Base-by-base conservation (phyloP, 2,888 invertebrate genomes). In the Tupiocoris notatus region DNA sequence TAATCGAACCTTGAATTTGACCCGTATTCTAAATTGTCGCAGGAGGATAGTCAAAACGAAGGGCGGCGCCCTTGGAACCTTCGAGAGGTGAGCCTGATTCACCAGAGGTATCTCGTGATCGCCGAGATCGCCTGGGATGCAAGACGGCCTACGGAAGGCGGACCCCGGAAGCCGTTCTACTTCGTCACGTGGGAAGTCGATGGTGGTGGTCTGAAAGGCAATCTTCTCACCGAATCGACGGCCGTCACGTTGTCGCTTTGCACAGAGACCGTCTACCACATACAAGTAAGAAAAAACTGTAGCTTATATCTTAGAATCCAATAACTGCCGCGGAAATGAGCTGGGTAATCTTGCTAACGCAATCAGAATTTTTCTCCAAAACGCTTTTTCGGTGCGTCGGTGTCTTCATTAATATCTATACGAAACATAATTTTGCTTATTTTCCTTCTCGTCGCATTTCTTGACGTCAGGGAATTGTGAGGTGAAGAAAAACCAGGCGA, bases 121-220 rank as follows among this genome's bases (percentile, higher is more conserved):
- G 90, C 90, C 61, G 90, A 91, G 85, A 89, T 91, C 80, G 89
- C 89, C 65, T 91, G 91, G 91, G 89, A 90, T 81, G 88, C 89
- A 2, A 81, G 81, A 22, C 74, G 78, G 24, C 75, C 63, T 1
- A 54, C 59, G n/a, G 58, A 66, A 24, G 56, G 59, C 16, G 25
- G 63, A 20, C 61, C 57, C 17, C 39, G 75, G 65, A 88, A 89
- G 84, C 76, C 80, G 23, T 89, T 92, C 77, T 92, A 92, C 84
- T 86, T 92, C 82, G 92, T 93, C 71, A 92, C 92, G 78, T 93
- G 92, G 92, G 92, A 93, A 87, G 90, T 92, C 75, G 91, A 90
- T 82, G 92, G 92, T 77, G 92, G 92, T 80, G 92, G 92, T 79
- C 86, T 93, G 78, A 92, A 91, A 85, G 92, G 92, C 80, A 92